These are phyloP conservation scores for Harpagifer antarcticus DNA, from an alignment of 2,797 vertebrate genomes.

Conservation along the genomic window DNA sequence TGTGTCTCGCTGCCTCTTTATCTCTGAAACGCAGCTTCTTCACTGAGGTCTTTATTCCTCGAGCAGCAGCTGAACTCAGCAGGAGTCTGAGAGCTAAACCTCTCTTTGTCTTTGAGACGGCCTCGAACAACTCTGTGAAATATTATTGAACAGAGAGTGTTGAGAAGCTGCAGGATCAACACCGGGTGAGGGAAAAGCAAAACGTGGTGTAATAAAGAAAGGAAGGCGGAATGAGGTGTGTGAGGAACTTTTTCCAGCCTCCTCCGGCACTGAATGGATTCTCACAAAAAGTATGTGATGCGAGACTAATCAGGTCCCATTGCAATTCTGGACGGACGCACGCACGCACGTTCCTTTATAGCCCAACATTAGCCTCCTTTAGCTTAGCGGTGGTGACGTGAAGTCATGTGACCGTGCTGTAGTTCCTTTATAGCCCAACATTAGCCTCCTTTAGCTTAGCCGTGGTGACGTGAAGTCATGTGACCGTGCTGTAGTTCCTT, in stretches of 20 bases:
- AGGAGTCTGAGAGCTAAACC: conserved; percentile 11
- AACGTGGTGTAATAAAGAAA: conserved; percentile 49
- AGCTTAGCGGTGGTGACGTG: too few relatives aligned
- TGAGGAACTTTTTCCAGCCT: conserved; percentile 22
- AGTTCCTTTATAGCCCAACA: too few relatives aligned
- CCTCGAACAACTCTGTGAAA: conserved; percentile 11
- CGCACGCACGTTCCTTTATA: too few relatives aligned
- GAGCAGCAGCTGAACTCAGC: not conserved
- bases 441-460: too few relatives aligned
- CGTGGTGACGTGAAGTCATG: too few relatives aligned
- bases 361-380: too few relatives aligned
- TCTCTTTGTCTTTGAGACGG: conserved; percentile 29
- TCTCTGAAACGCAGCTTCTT: conserved; percentile 3
- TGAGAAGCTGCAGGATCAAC: conserved; percentile 41
- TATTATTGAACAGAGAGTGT: not conserved
- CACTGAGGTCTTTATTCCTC: not conserved
- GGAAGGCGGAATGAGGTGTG: conserved; percentile 18
- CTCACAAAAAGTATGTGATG: conserved; percentile 48
- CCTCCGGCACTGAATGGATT: conserved; percentile 49
- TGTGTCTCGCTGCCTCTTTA: not conserved
- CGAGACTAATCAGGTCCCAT: conserved; percentile 70
- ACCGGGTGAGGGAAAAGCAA: conserved; percentile 4
- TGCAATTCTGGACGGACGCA: conserved; percentile 54
- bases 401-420: too few relatives aligned
- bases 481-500: too few relatives aligned